Evolutionary conservation across 2,888 invertebrate genomes (phyloP).

Genomic region (Liodrosophila aerea): DNA sequence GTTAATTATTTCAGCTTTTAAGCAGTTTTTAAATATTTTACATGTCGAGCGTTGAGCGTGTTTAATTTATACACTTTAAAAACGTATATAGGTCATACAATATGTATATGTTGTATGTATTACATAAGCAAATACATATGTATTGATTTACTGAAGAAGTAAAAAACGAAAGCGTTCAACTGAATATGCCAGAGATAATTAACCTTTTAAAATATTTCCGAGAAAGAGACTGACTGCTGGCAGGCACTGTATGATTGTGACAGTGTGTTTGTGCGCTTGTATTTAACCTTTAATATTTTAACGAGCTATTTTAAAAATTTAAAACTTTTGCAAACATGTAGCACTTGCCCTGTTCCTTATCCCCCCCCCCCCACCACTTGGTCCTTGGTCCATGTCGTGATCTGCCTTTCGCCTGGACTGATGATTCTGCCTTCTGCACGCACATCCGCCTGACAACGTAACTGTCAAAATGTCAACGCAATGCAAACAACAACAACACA

Average conservation of each 20-base stretch:
- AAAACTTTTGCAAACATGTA: constrained; percentile 72
- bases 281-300: constrained; percentile 77
- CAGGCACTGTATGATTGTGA: constrained; percentile 2
- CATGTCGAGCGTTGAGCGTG: not conserved
- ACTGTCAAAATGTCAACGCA: constrained; percentile 77
- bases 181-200: constrained; percentile 73
- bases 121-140: not conserved
- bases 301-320: constrained; percentile 75
- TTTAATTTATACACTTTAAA: not conserved
- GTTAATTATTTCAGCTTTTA: not conserved
- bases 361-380: too few species aligned
- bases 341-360: constrained; percentile 34
- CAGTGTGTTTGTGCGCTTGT: constrained; percentile 29
- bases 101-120: not conserved
- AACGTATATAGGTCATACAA: not conserved
- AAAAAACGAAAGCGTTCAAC: constrained; percentile 57
- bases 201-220: constrained; percentile 66
- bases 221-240: too few species aligned
- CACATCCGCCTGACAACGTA: constrained; percentile 39
- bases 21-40: constrained; percentile 1
- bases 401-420: constrained; percentile 30
- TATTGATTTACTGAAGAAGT: constrained; percentile 28
- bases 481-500: constrained; percentile 16
- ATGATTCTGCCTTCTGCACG: constrained; percentile 50
- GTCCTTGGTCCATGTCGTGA: constrained; percentile 10